Percentiles rank a stretch among this genome's conserved stretches.
These are phyloP conservation scores for Eupithecia dodoneata DNA, from an alignment of 2,888 invertebrate species.

Conservation along the genomic window DNA sequence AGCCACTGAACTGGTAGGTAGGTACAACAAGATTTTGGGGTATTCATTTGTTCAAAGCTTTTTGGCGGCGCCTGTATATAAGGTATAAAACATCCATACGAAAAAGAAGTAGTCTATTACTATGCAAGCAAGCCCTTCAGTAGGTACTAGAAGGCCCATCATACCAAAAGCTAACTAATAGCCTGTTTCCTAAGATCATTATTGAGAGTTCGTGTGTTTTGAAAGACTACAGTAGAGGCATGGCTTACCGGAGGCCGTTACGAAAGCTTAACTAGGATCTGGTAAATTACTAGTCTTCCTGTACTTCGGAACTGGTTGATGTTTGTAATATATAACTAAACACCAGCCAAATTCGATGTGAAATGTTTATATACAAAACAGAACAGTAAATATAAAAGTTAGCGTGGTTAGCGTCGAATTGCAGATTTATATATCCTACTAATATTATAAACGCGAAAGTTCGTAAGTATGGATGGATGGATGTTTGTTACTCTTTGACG, in stretches of 20 bases:
- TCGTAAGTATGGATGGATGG: no score
- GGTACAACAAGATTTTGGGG: no score
- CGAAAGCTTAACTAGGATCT: constrained; percentile 31
- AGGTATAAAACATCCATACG: no score
- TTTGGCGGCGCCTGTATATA: no score
- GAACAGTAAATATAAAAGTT: neutral
- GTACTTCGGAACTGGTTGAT: constrained; percentile 29
- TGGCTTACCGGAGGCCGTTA: constrained; percentile 33
- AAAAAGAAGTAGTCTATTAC: neutral
- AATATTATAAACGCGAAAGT: no score
- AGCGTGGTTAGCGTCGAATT: neutral
- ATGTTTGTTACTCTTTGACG: no score
- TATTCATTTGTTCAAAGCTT: no score
- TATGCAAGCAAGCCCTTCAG: neutral
- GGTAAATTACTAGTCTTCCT: constrained; percentile 34
- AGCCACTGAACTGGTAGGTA: no score
- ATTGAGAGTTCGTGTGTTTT: constrained; percentile 14
- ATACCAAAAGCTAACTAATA: neutral
- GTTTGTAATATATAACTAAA: neutral
- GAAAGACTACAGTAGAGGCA: constrained; percentile 15
- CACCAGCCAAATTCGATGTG: neutral
- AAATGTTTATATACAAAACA: neutral
- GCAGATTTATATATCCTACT: neutral
- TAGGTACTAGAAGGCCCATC: neutral
- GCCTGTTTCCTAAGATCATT: constrained; percentile 7